Conservation (phyloP, 2,888 invertebrate species). For the Physocephala rufipes region DNA sequence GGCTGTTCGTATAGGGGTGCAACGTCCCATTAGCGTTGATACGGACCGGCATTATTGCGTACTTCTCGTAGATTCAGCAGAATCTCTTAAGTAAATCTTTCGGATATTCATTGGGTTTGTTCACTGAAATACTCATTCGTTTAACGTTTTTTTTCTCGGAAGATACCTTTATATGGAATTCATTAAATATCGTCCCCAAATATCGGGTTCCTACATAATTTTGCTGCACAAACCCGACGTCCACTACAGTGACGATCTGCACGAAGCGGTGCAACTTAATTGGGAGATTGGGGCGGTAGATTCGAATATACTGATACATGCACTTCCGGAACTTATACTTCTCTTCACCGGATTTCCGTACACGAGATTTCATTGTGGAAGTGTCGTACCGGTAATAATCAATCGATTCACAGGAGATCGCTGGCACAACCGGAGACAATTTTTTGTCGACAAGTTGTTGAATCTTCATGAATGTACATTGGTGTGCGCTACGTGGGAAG, state of each 20-base stretch:
- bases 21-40: slow-evolving; percentile 37
- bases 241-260: slow-evolving; percentile 47
- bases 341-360: slow-evolving; percentile 48
- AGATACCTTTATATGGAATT: slow-evolving; percentile 44
- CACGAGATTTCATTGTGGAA: slow-evolving; percentile 44
- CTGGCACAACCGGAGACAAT: slow-evolving; percentile 43
- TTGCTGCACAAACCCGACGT: slow-evolving; percentile 44
- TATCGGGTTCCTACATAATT: slow-evolving; percentile 46
- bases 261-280: slow-evolving; percentile 42
- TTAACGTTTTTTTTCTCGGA: background rate
- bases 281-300: slow-evolving; percentile 45
- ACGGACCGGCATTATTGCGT: slow-evolving; percentile 47
- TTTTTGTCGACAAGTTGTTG: slow-evolving; percentile 48
- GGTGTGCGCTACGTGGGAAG: slow-evolving; percentile 49
- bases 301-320: slow-evolving; percentile 47
- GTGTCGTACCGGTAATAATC: slow-evolving; percentile 43
- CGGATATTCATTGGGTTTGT: no score
- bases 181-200: slow-evolving; percentile 41
- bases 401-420: slow-evolving; percentile 43
- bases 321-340: slow-evolving; percentile 42
- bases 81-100: slow-evolving; percentile 38
- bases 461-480: slow-evolving; percentile 55
- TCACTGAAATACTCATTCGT: background rate
- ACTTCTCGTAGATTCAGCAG: slow-evolving; percentile 47
- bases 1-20: slow-evolving; percentile 43